phyloP scores from a whole-genome alignment of 2,888 invertebrate species.

The Drosophila testacea region DNA sequence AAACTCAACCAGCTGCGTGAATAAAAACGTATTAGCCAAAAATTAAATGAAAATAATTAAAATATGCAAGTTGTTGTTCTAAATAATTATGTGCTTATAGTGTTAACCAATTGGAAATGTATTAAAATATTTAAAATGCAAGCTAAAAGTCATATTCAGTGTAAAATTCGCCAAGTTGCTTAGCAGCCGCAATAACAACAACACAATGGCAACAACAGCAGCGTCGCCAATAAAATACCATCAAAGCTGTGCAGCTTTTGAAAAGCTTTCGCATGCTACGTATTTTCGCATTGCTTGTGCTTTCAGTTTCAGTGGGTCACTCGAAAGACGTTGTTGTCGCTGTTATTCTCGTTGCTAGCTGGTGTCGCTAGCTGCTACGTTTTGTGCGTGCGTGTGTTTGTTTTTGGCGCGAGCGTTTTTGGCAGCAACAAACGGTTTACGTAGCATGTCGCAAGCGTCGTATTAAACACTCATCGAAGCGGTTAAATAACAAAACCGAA shows the following conservation, averaged over 20 bases:
- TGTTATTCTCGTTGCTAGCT: conserved; percentile 6
- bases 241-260: conserved; percentile 19
- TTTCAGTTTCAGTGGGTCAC: conserved; percentile 45
- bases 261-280: conserved; percentile 18
- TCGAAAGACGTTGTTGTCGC: conserved; percentile 27
- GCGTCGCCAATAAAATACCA: conserved; percentile 22
- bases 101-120: conserved; percentile 1
- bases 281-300: conserved; percentile 3
- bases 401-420: conserved; percentile 49
- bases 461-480: conserved; percentile 22
- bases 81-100: background rate
- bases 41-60: conserved; percentile 15
- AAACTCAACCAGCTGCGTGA: conserved; percentile 19
- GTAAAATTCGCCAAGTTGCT: conserved; percentile 2
- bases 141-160: background rate
- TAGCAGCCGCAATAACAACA: conserved; percentile 8
- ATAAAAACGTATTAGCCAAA: conserved; percentile 4
- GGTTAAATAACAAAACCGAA: conserved; percentile 52
- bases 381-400: conserved; percentile 33
- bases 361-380: conserved; percentile 20
- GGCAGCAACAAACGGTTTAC: conserved; percentile 37
- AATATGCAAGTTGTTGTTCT: conserved; percentile 1
- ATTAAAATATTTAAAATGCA: conserved; percentile 5
- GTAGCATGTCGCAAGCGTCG: conserved; percentile 53
- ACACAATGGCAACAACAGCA: conserved; percentile 17